Evolutionary conservation across 1,140 invertebrate species (phyloP).

Genomic region (Palaemon carinicauda): DNA sequence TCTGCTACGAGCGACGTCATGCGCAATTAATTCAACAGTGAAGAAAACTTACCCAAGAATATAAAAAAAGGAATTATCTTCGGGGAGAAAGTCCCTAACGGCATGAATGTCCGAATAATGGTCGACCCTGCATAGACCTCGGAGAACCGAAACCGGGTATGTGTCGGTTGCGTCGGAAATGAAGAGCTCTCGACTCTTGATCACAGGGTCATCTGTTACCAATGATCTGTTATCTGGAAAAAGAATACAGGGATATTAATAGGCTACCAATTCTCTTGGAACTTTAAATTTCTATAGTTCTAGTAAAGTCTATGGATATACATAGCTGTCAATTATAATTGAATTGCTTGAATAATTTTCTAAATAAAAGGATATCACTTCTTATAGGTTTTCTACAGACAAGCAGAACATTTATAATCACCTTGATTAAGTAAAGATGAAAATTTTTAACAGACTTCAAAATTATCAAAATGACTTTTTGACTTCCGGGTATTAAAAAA

Average conservation of each 20-base stretch:
- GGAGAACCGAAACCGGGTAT: conserved; percentile 69
- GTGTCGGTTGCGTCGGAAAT: conserved; percentile 69
- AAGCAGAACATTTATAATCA: too few species aligned
- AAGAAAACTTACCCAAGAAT: conserved; percentile 63
- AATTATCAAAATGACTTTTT: too few species aligned
- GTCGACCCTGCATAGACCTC: conserved; percentile 69
- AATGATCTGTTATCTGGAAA: conserved; percentile 62
- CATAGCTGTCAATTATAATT: too few species aligned
- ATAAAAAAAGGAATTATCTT: conserved; percentile 66
- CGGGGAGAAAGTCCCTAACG: conserved; percentile 64
- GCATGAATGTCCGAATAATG: conserved; percentile 68
- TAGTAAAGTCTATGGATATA: too few species aligned
- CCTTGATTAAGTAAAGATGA: too few species aligned
- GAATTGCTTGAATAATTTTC: too few species aligned
- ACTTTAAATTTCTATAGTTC: neutral
- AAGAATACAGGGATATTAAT: conserved; percentile 20
- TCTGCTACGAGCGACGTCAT: too few species aligned
- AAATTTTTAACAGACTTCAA: too few species aligned
- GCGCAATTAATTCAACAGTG: too few species aligned
- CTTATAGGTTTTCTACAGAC: too few species aligned
- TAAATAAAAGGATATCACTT: too few species aligned
- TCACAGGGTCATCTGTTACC: conserved; percentile 65
- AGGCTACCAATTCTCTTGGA: neutral
- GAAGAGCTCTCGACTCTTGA: conserved; percentile 68
- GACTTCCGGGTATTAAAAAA: too few species aligned